Base-by-base conservation (phyloP, 2,888 invertebrate genomes). In the Osmoderma eremita region DNA sequence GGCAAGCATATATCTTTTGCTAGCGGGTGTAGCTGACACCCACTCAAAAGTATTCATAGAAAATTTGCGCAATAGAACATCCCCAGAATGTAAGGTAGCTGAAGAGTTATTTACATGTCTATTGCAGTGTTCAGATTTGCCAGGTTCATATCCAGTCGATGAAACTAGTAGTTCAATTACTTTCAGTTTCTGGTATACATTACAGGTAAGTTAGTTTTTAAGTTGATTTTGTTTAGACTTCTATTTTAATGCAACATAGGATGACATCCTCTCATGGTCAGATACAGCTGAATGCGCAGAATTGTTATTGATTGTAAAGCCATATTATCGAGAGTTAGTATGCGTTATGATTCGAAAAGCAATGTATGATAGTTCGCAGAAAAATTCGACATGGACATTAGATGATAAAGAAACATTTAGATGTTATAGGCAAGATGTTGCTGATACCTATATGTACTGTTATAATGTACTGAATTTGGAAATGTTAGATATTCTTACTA, bases 151-250 rank as follows among this genome's bases (percentile, higher is more conserved):
- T 83, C 96, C 96, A 0, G 86, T 91, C 2, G 93, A 97, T 77
- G 97, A 97, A 82, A 91, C 89, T 0, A 89, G 92, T 69, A 96
- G 95, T 78, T 92, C 90, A 68, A 86, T 95, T 71, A 88, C 94
- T 0, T 91, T 96, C 82, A 92, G 93, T 2, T 94, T 96, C 81
- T 97, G 97, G 97, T 97, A 94, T 79, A 90, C 92, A 65, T 82
- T 97, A 62, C 96, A 97, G 86, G 93, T 92, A 77, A 80, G 78
- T 68, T 68, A 78, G 1, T 18, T 20, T 49, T 49, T 20, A 53
- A 58, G 10, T 30, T 39, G 15, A 38, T 39, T 17, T 56, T 36
- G 15, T 42, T 13, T 62, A 48, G 20, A 15, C 10, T 62, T 4
- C 10, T 38, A 20, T 49, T 64, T 45, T 8, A 39, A 58, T 64